Evolutionary conservation across 2,797 vertebrate species (phyloP).

Genomic region (Podargus strigoides): DNA sequence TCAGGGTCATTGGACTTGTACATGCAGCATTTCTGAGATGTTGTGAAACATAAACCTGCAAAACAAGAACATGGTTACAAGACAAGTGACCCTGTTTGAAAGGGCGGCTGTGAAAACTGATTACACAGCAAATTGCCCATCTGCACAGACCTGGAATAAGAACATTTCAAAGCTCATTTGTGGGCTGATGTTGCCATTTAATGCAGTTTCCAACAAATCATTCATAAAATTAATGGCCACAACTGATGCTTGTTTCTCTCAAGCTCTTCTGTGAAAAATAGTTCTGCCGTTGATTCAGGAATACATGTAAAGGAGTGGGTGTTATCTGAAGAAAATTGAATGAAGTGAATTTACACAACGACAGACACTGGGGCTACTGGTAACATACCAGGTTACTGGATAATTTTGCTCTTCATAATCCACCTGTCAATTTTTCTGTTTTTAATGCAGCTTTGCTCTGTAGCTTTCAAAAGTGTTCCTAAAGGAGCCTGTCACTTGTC

Average conservation of each 20-base stretch:
- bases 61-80: not conserved
- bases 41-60: not conserved
- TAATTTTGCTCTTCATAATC: not conserved
- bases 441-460: not conserved
- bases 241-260: not conserved
- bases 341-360: not conserved
- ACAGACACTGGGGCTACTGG: not conserved
- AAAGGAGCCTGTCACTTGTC: not conserved
- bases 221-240: conserved; percentile 37
- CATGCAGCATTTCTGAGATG: not conserved
- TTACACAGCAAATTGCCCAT: conserved; percentile 42
- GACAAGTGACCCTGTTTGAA: conserved; percentile 27
- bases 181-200: conserved; percentile 32
- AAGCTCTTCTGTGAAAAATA: conserved; percentile 11
- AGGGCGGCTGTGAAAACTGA: conserved; percentile 21
- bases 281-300: not conserved
- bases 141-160: not conserved
- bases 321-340: not conserved
- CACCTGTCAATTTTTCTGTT: not conserved
- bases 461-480: not conserved
- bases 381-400: not conserved
- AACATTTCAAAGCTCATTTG: conserved; percentile 40
- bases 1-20: not conserved
- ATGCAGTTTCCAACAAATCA: conserved; percentile 38
- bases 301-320: not conserved